Base-by-base conservation (phyloP, 1,140 invertebrate genomes). In the Bursaphelenchus mucronatus region DNA sequence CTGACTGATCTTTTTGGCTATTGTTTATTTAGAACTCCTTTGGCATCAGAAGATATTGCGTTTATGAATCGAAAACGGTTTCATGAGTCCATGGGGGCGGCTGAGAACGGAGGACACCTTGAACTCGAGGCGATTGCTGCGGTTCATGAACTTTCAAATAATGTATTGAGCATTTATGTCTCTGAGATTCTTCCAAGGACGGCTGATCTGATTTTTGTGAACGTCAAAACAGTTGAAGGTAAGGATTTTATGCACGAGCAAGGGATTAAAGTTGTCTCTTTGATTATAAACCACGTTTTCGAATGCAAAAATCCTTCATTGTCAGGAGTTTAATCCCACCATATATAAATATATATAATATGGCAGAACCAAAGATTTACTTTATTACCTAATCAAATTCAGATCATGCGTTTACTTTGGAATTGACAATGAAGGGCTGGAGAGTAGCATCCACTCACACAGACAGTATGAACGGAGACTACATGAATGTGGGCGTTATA, bases 341-440 rank as follows among this genome's bases (percentile, higher is more conserved):
- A 30, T 5, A 30, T 30, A 3, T 30, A 30, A 58, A 30, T 30
- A 5, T 30, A 3, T 30, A 5, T 30, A 47, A 51, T 54, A 61
- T 61, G n/a, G 39, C 10, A 6, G 49, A 19, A 45, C 15, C 46
- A 47, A 55, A 3, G 17, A 39, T 7, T 67, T 17, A 19, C 44
- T 75, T 44, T 40, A 41, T 15, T n/a, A 9, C 11, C 17, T 56
- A 43, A 54, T 41, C 10, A 52, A 19, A 55, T 80, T 58, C 53
- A 78, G 79, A 68, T 30, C 69, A 75, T 8, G 66, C 76, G 4
- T 79, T 61, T 49, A 81, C 78, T 13, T 44, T 81, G 40, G 77
- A 79, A 52, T 63, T 79, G 43, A 79, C 77, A 13, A 78, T 81
- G 76, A 79, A 79, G 52, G 77, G 77, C 7, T 79, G 77, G 77